Conservation (phyloP, 1,140 invertebrate genomes). For the Plutomurus gul region DNA sequence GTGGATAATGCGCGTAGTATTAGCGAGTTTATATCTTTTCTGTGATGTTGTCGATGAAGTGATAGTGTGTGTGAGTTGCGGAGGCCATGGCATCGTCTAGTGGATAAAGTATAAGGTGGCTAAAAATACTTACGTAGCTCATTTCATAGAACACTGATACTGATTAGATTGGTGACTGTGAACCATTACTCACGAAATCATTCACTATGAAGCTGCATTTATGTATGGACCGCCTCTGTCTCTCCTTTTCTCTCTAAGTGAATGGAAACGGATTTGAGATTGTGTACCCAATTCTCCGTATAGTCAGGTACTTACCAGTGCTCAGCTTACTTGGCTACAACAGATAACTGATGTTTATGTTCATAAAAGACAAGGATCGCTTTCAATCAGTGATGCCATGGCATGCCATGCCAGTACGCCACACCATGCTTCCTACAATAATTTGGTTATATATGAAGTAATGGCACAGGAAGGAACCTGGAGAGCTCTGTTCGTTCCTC, state of each 20-base stretch:
- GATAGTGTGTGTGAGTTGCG: no score
- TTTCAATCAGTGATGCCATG: background rate
- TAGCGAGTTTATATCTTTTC: no score
- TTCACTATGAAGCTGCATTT: conserved; percentile 20
- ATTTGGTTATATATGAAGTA: no score
- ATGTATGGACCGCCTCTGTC: background rate
- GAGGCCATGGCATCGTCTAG: no score
- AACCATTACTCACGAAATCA: conserved; percentile 1
- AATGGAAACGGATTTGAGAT: background rate
- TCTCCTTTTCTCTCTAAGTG: no score
- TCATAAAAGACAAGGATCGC: background rate
- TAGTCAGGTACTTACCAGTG: background rate
- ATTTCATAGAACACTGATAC: background rate
- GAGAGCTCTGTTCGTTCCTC: no score
- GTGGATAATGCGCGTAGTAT: no score
- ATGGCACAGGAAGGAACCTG: no score
- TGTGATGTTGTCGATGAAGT: no score
- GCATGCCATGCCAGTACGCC: background rate
- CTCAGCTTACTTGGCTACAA: background rate
- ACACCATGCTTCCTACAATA: no score
- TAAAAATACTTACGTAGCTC: background rate
- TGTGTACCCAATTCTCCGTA: background rate
- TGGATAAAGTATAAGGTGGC: background rate
- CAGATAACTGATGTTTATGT: conserved; percentile 14
- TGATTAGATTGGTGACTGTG: background rate